These are phyloP conservation scores for Parochlus steinenii DNA, from an alignment of 2,888 invertebrate species.

Conservation along the genomic window DNA sequence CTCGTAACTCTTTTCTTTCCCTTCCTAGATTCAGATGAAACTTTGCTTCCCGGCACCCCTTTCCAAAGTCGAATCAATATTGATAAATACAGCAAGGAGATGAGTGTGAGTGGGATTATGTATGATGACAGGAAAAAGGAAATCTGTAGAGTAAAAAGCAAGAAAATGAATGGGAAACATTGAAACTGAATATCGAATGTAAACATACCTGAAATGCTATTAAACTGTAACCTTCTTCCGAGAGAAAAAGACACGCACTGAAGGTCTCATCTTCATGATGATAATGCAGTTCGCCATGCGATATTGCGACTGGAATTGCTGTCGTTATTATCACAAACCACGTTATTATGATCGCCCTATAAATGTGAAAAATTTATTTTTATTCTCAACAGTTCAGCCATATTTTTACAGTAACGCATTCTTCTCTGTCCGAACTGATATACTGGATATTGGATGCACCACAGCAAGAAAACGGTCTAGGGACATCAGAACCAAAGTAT, in stretches of 20 bases:
- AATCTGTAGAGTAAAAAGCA: slow-evolving; percentile 36
- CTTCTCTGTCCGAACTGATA: slow-evolving; percentile 62
- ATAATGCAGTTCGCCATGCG: slow-evolving; percentile 53
- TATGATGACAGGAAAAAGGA: slow-evolving; percentile 75
- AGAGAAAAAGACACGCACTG: slow-evolving; percentile 51
- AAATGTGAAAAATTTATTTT: background rate
- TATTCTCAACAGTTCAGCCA: background rate
- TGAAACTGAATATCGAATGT: background rate
- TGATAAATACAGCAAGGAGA: slow-evolving; percentile 71
- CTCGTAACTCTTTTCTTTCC: slow-evolving; percentile 78
- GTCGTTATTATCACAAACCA: slow-evolving; percentile 57
- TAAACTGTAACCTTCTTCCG: slow-evolving; percentile 39
- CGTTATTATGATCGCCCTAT: slow-evolving; percentile 44
- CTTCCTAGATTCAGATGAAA: slow-evolving; percentile 55
- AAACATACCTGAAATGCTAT: slow-evolving; percentile 34
- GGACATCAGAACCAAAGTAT: slow-evolving; percentile 86
- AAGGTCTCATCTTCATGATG: slow-evolving; percentile 43
- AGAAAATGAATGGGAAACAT: background rate
- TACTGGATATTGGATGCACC: slow-evolving; percentile 78
- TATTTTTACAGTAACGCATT: slow-evolving; percentile 45
- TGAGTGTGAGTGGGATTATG: slow-evolving; percentile 68
- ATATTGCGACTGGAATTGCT: slow-evolving; percentile 48
- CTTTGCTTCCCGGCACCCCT: slow-evolving; percentile 56
- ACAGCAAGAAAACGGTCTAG: slow-evolving; percentile 83
- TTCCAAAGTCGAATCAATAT: slow-evolving; percentile 80